phyloP scores from a whole-genome alignment of 2,113 vertebrate species.

The Seriola quinqueradiata region DNA sequence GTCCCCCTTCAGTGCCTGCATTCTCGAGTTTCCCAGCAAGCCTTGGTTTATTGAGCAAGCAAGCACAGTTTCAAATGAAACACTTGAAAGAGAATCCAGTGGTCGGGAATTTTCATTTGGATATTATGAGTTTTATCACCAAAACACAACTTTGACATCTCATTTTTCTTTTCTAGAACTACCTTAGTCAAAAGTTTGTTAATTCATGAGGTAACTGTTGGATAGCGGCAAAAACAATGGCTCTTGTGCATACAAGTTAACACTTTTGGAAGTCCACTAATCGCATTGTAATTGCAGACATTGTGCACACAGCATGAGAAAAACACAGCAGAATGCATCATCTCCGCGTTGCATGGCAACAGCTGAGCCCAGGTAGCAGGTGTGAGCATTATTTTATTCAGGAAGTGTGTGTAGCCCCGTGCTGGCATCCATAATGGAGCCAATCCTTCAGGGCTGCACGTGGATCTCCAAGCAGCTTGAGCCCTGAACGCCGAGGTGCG shows the following conservation, averaged over 20 bases:
- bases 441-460: slow-evolving; percentile 79
- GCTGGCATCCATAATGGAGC: slow-evolving; percentile 77
- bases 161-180: neutral
- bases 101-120: neutral
- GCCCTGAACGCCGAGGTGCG: slow-evolving; percentile 69
- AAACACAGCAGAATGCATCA: slow-evolving; percentile 61
- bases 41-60: slow-evolving; percentile 26
- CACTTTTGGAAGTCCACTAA: slow-evolving; percentile 68
- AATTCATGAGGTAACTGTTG: slow-evolving; percentile 18
- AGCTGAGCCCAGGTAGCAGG: slow-evolving; percentile 80
- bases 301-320: slow-evolving; percentile 67
- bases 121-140: neutral
- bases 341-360: slow-evolving; percentile 76
- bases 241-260: slow-evolving; percentile 44
- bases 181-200: slow-evolving; percentile 6
- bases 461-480: slow-evolving; percentile 78
- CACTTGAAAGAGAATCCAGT: neutral
- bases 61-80: slow-evolving; percentile 24
- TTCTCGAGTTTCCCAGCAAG: slow-evolving; percentile 14
- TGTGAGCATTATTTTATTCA: slow-evolving; percentile 76
- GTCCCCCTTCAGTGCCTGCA: slow-evolving; percentile 33
- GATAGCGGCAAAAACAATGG: slow-evolving; percentile 28
- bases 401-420: slow-evolving; percentile 71
- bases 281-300: slow-evolving; percentile 70
- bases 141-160: neutral